A percentile compares a stretch with the other conserved stretches of the same genome.
Evolutionary conservation across 1,140 invertebrate genomes (phyloP).

Genomic region (Halesus radiatus): DNA sequence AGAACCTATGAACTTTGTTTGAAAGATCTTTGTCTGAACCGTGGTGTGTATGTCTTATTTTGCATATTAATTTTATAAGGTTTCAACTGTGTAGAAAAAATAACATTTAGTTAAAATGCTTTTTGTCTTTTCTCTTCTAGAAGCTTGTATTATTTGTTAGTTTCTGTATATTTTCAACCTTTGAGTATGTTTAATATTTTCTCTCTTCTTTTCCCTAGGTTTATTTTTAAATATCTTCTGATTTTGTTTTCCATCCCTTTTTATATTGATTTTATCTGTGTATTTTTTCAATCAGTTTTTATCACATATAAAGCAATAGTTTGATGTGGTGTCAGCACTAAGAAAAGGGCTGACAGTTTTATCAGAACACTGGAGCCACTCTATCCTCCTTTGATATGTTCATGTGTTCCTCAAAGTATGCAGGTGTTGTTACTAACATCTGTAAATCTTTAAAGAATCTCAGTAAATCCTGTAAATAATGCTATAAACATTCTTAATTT

Average conservation of each 20-base stretch:
- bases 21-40: too few relatives aligned
- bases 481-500: background rate
- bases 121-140: conserved; percentile 38
- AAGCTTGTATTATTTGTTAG: conserved; percentile 19
- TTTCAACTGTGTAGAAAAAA: too few relatives aligned
- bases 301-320: background rate
- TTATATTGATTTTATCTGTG: background rate
- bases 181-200: conserved; percentile 4
- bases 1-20: too few relatives aligned
- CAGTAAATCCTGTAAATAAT: conserved; percentile 24
- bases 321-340: background rate
- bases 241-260: conserved; percentile 7
- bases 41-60: background rate
- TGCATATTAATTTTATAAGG: too few relatives aligned
- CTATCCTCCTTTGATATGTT: background rate
- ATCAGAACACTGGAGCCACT: background rate
- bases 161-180: background rate
- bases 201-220: conserved; percentile 1
- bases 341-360: background rate
- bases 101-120: background rate
- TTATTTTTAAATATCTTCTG: too few relatives aligned
- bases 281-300: background rate
- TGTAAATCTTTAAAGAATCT: conserved; percentile 38
- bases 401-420: background rate
- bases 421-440: conserved; percentile 6